Percentiles rank a stretch among this genome's conserved stretches.
Conservation (phyloP, 2,797 vertebrate genomes). For the Chrysocyon brachyurus region DNA sequence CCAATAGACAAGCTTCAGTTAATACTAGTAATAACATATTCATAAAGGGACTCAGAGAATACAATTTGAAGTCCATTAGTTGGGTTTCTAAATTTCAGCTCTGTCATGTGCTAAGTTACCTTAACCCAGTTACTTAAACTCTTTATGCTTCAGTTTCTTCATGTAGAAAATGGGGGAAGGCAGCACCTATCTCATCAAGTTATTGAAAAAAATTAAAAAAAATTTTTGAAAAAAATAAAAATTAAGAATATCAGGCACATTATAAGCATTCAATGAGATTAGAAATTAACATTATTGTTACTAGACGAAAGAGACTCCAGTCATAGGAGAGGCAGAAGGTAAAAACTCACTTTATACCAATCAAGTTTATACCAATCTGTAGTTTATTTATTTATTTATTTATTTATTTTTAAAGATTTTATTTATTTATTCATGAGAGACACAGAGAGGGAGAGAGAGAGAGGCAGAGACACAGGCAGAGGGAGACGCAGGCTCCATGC, state of each 20-base stretch:
- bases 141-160: background rate
- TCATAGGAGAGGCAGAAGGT: background rate
- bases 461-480: too few relatives aligned
- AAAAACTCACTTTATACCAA: background rate
- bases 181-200: background rate
- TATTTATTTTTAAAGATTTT: too few relatives aligned
- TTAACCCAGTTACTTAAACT: background rate
- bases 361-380: background rate
- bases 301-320: background rate
- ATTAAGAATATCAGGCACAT: background rate
- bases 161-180: background rate
- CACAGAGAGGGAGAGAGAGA: too few relatives aligned
- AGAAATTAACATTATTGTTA: background rate
- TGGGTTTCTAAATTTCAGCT: background rate
- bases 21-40: background rate
- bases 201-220: background rate
- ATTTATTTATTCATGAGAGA: too few relatives aligned
- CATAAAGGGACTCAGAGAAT: background rate
- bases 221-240: background rate
- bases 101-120: background rate
- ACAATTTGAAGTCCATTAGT: background rate
- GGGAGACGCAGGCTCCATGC: too few relatives aligned
- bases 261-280: background rate
- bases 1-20: background rate
- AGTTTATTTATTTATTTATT: background rate